These are phyloP conservation scores for Neoarius graeffei DNA, from an alignment of 2,113 vertebrate genomes.

Conservation along the genomic window DNA sequence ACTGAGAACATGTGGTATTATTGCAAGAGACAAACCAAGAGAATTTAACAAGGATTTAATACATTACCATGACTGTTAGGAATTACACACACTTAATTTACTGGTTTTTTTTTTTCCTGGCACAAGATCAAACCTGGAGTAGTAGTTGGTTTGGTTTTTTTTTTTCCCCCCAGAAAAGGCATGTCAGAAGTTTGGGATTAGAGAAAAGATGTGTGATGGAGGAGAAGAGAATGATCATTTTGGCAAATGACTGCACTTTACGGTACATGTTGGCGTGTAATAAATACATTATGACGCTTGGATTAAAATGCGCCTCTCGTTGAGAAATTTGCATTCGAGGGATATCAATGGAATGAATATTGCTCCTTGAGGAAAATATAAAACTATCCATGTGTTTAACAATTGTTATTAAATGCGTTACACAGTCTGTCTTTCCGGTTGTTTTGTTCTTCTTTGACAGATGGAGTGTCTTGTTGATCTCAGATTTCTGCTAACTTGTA, in stretches of 20 bases:
- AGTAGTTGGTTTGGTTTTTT: not conserved
- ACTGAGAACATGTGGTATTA: conserved; percentile 58
- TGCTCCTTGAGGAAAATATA: conserved; percentile 33
- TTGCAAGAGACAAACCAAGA: conserved; percentile 50
- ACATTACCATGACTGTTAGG: conserved; percentile 35
- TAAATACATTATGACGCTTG: conserved; percentile 18
- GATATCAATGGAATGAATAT: conserved; percentile 20
- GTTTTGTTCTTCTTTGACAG: conserved; percentile 9
- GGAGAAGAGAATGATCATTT: not conserved
- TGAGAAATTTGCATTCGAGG: not conserved
- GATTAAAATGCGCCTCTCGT: not conserved
- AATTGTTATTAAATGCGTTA: conserved; percentile 1
- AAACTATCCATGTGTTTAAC: conserved; percentile 36
- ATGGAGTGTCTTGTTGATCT: not conserved
- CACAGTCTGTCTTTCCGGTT: not conserved
- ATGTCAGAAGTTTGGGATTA: conserved; percentile 12
- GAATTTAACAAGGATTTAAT: conserved; percentile 49
- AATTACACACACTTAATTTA: conserved; percentile 33
- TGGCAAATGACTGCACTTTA: conserved; percentile 24
- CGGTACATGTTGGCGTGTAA: conserved; percentile 30
- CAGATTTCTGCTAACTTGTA: not conserved
- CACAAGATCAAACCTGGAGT: not conserved
- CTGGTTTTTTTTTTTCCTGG: conserved; percentile 20
- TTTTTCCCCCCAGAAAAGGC: not conserved
- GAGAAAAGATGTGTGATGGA: not conserved